phyloP scores from a whole-genome alignment of 2,888 invertebrate species.

The Trichogramma dendrolimi region DNA sequence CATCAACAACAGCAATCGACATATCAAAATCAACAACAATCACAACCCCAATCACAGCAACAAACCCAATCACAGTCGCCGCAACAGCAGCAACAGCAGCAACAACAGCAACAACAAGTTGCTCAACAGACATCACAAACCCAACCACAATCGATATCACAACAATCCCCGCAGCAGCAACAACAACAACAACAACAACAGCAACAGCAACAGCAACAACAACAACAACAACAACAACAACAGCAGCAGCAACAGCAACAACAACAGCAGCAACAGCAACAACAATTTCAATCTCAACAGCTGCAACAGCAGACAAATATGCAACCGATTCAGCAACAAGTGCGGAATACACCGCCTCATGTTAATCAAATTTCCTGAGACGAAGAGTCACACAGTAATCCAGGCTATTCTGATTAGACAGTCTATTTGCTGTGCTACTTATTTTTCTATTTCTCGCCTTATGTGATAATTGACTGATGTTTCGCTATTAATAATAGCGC shows the following conservation, averaged over 20 bases:
- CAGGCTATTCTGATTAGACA: slow-evolving; percentile 40
- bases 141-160: background rate
- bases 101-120: slow-evolving; percentile 15
- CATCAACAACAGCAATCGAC: slow-evolving; percentile 27
- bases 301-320: background rate
- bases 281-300: too few relatives aligned
- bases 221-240: background rate
- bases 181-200: background rate
- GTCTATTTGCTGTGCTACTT: too few relatives aligned
- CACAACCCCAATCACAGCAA: slow-evolving; percentile 36
- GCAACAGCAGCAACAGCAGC: slow-evolving; percentile 13
- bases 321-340: slow-evolving; percentile 11
- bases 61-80: slow-evolving; percentile 39
- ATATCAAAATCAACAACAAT: slow-evolving; percentile 18
- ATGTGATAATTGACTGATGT: too few relatives aligned
- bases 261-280: slow-evolving; percentile 2
- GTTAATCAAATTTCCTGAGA: slow-evolving; percentile 46
- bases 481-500: too few relatives aligned
- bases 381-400: slow-evolving; percentile 48
- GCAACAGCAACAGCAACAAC: background rate
- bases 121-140: background rate
- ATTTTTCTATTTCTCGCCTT: too few relatives aligned
- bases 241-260: background rate
- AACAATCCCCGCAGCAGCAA: slow-evolving; percentile 4
- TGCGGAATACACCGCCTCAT: slow-evolving; percentile 18